Conservation (phyloP, 1,140 invertebrate genomes). For the Plodia interpunctella region DNA sequence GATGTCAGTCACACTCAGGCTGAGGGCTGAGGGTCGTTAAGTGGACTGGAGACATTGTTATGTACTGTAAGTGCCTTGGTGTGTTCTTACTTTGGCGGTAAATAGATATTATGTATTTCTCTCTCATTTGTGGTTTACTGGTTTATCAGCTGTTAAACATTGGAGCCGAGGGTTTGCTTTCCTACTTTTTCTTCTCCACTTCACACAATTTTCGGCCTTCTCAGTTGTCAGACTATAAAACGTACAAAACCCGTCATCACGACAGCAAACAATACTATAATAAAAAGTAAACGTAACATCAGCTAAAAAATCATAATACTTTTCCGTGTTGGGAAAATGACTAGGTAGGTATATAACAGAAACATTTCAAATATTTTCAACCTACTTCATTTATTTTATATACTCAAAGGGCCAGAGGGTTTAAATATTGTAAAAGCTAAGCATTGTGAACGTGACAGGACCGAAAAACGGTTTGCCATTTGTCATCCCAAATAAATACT, state of each 20-base stretch:
- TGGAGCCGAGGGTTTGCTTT: too few species aligned
- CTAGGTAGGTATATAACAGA: background rate
- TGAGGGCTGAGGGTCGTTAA: background rate
- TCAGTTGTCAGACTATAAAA: too few species aligned
- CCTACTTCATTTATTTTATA: background rate
- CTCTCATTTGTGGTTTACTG: too few species aligned
- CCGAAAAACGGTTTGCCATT: constrained; percentile 18
- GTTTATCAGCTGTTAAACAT: too few species aligned
- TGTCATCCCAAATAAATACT: constrained; percentile 45
- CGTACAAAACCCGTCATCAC: too few species aligned
- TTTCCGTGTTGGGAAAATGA: background rate
- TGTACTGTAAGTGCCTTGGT: constrained; percentile 7
- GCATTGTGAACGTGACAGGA: constrained; percentile 13
- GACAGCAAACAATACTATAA: too few species aligned
- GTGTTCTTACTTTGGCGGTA: background rate
- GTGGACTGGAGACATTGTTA: background rate
- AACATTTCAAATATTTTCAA: background rate
- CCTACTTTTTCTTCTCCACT: too few species aligned
- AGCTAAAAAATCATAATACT: too few species aligned
- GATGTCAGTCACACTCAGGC: constrained; percentile 40
- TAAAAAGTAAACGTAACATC: too few species aligned
- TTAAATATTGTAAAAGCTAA: constrained; percentile 6
- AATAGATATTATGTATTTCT: background rate
- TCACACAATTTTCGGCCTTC: too few species aligned
- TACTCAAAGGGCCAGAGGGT: background rate